Conservation (phyloP, 2,797 vertebrate genomes). For the Labeo calbasu region DNA sequence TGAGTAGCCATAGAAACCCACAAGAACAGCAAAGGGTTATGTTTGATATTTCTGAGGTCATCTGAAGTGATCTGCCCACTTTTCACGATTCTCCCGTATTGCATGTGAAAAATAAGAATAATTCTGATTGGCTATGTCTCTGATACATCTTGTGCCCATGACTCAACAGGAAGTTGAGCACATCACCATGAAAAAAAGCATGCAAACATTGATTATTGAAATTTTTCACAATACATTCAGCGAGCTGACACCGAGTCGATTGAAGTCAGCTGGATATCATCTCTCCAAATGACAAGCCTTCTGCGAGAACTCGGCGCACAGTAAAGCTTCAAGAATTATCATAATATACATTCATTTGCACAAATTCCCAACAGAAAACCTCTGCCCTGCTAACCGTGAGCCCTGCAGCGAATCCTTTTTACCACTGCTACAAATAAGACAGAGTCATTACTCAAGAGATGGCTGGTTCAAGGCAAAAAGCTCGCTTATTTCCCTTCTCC, state of each 20-base stretch:
- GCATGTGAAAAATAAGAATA: not conserved
- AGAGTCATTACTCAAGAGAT: constrained; percentile 38
- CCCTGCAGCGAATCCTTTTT: constrained; percentile 30
- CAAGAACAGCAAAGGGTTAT: not conserved
- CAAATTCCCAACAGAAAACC: constrained; percentile 28
- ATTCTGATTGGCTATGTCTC: not conserved
- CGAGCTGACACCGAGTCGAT: not conserved
- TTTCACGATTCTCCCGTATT: not conserved
- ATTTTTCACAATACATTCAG: constrained; percentile 18
- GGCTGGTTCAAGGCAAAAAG: constrained; percentile 33
- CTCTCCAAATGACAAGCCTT: constrained; percentile 13
- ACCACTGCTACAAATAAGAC: constrained; percentile 34
- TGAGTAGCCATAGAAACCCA: constrained; percentile 25
- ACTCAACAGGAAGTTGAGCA: constrained; percentile 11
- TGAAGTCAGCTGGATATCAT: constrained; percentile 29
- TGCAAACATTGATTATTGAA: constrained; percentile 3
- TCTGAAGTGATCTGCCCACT: not conserved
- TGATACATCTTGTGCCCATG: not conserved
- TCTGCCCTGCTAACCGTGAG: constrained; percentile 22
- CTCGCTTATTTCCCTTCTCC: constrained; percentile 25
- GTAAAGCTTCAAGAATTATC: constrained; percentile 27
- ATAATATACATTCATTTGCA: constrained; percentile 33
- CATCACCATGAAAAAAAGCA: not conserved
- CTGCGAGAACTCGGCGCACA: constrained; percentile 4
- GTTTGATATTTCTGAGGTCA: constrained; percentile 8